Evolutionary conservation across 2,797 vertebrate genomes (phyloP).

Genomic region (Aphelocoma californica): DNA sequence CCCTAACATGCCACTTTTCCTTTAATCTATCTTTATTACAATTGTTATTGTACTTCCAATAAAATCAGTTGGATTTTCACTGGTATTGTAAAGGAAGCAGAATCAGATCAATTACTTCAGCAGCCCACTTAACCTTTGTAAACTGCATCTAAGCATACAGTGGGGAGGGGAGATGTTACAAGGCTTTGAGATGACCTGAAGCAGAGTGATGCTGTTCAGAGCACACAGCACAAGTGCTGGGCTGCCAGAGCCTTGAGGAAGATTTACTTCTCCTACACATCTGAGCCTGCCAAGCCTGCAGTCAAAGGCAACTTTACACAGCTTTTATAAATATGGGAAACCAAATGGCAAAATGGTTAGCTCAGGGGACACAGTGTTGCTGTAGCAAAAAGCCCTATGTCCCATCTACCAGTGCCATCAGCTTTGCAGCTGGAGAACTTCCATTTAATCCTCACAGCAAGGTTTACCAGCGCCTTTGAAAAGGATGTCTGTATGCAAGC

Average conservation of each 20-base stretch:
- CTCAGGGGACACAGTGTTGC: neutral
- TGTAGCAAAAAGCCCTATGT: neutral
- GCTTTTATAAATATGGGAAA: neutral
- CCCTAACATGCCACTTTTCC: neutral
- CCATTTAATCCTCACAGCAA: neutral
- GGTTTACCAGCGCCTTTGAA: neutral
- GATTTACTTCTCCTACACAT: neutral
- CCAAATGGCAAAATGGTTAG: neutral
- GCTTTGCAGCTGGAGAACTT: neutral
- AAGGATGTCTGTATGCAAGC: neutral
- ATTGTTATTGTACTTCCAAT: neutral
- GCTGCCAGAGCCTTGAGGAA: neutral
- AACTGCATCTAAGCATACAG: neutral
- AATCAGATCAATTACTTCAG: neutral
- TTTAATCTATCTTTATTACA: neutral
- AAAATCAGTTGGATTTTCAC: neutral
- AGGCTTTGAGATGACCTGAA: neutral
- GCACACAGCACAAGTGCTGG: neutral
- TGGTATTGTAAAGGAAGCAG: neutral
- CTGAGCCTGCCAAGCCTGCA: neutral
- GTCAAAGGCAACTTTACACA: neutral
- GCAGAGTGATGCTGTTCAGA: neutral
- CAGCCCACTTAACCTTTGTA: neutral
- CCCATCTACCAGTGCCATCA: neutral
- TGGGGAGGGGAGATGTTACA: neutral